Base-by-base conservation (phyloP, 2,113 vertebrate genomes). In the Thalassoma bifasciatum region DNA sequence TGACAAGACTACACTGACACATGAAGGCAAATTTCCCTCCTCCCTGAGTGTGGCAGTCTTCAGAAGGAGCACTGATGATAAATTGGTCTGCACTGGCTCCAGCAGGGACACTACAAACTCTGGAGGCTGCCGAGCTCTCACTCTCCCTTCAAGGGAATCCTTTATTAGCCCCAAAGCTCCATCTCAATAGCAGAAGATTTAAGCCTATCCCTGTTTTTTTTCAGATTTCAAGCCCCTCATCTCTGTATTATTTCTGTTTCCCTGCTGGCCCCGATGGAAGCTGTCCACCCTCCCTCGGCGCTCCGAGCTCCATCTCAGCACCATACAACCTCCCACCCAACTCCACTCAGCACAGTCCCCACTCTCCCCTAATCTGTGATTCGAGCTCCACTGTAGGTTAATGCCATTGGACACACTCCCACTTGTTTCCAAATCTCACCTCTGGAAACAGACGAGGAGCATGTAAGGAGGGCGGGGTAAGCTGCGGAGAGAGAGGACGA, bases 371-470 rank as follows among this genome's bases (percentile, higher is more conserved):
- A 89, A 89, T 92, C 91, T 91, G 66, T 63, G 83, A 87, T 82
- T 84, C 73, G 82, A 71, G 77, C 90, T 86, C 83, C 78, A 75
- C 91, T 69, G 87, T 90, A 83, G 87, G 84, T 79, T 93, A 92
- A 93, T 92, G 71, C 88, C 83, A 92, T 94, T 92, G 83, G 92
- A 91, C 86, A 93, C 92, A 90, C 92, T 89, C 91, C 83, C 81
- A 91, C 88, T 71, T 54, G 21, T 69, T 79, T 83, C 82, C 71
- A 73, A 84, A 79, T 84, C 81, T 85, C 85, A 89, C 82, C 90
- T 85, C 85, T 85, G 79, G 82, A 89, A 91, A 90, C 81, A 81
- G 83, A 85, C 78, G 79, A 89, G 67, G 59, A 85, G 67, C 68
- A 66, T 76, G 82, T 82, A 74, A 78, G 58, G 84, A 63, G 86